Evolutionary conservation across 2,113 vertebrate genomes (phyloP).

Genomic region (Athene cunicularia): DNA sequence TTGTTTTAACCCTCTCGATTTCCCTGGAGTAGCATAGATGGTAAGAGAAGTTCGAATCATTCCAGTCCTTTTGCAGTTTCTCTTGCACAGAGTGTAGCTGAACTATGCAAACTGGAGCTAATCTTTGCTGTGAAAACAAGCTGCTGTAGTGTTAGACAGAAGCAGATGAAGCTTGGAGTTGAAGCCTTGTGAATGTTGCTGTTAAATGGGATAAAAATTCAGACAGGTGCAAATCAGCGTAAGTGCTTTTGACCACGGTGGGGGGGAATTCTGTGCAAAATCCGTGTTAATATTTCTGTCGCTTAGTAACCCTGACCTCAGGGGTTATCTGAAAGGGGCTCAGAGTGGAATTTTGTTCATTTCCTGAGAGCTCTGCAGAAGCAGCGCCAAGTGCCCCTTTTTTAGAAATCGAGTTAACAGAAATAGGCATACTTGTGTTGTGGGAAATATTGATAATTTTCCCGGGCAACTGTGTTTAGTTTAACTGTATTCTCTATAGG

Average conservation of each 20-base stretch:
- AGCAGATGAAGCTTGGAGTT: background rate
- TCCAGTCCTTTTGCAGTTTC: background rate
- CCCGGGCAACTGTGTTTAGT: background rate
- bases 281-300: background rate
- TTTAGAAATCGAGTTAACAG: background rate
- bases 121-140: background rate
- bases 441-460: background rate
- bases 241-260: background rate
- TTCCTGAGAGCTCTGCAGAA: conserved; percentile 47
- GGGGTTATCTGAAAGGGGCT: conserved; percentile 60
- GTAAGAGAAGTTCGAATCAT: background rate
- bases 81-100: background rate
- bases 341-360: conserved; percentile 45
- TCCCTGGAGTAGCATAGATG: background rate
- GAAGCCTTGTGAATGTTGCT: background rate
- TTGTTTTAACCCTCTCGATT: fast-evolving
- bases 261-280: conserved; percentile 10
- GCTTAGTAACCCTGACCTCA: conserved; percentile 52
- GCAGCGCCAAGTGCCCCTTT: background rate
- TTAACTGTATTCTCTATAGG: background rate
- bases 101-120: background rate
- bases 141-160: background rate
- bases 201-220: conserved; percentile 8
- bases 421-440: background rate
- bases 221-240: conserved; percentile 1